Conservation (phyloP, 2,113 vertebrate species). For the Rhabdomys dilectus region DNA sequence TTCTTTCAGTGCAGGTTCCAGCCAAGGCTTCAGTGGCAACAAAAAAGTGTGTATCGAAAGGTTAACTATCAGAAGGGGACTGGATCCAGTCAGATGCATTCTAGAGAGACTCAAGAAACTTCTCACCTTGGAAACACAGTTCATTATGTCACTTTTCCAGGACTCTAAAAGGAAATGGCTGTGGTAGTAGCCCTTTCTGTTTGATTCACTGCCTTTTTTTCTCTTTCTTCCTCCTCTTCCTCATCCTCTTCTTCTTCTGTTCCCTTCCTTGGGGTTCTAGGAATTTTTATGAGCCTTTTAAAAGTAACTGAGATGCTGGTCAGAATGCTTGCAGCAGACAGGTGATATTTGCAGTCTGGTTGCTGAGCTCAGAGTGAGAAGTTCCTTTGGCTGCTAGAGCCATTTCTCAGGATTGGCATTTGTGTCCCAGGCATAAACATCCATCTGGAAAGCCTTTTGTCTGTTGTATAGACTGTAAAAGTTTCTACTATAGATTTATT, state of each 20-base stretch:
- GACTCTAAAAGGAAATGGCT: conserved; percentile 54
- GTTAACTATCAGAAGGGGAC: conserved; percentile 45
- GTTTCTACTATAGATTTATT: not conserved
- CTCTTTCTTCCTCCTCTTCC: not conserved
- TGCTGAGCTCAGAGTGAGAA: conserved; percentile 47
- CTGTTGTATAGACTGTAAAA: not conserved
- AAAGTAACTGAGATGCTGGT: conserved; percentile 72
- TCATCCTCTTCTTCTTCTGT: not conserved
- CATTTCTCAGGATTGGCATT: conserved; percentile 46
- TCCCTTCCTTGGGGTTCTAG: conserved; percentile 23
- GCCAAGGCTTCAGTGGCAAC: not conserved
- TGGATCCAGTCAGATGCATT: not conserved
- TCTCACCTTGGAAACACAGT: conserved; percentile 51
- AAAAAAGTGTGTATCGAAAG: conserved; percentile 5
- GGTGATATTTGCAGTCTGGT: conserved; percentile 61
- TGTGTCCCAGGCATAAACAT: not conserved
- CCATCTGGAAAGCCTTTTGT: conserved; percentile 19
- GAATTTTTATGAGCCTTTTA: conserved; percentile 78
- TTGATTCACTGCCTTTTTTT: conserved; percentile 43
- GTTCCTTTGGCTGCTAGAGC: conserved; percentile 25
- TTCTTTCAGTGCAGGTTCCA: conserved; percentile 35
- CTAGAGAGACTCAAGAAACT: not conserved
- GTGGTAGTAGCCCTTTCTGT: conserved; percentile 53
- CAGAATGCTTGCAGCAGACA: conserved; percentile 49
- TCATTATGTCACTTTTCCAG: conserved; percentile 39